Percentiles rank a stretch among this genome's conserved stretches.
Conservation (phyloP, 2,888 invertebrate genomes). For the Subacronicta megacephala region DNA sequence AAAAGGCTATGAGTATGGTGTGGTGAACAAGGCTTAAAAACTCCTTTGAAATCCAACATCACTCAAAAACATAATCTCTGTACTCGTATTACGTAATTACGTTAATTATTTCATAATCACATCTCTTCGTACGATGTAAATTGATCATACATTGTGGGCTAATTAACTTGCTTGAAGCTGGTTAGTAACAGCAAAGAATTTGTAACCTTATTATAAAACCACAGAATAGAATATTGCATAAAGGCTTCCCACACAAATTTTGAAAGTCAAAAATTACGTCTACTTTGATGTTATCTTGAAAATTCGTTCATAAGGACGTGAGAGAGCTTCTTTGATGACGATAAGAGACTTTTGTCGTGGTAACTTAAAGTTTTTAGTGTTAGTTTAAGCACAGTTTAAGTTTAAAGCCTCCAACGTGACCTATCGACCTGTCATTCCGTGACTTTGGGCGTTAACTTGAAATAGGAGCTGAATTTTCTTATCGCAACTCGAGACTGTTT, state of each 20-base stretch:
- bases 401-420: slow-evolving; percentile 16
- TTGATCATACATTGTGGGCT: slow-evolving; percentile 53
- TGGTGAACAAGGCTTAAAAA: neutral
- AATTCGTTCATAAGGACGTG: slow-evolving; percentile 28
- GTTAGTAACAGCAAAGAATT: slow-evolving; percentile 2
- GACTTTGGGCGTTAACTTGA: slow-evolving; percentile 4
- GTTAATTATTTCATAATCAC: slow-evolving; percentile 53
- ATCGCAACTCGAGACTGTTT: too few relatives aligned
- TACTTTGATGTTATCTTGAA: slow-evolving; percentile 40
- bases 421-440: slow-evolving; percentile 10
- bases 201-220: neutral
- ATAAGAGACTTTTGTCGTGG: slow-evolving; percentile 41
- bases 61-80: slow-evolving; percentile 30
- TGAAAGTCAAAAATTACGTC: slow-evolving; percentile 34
- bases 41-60: slow-evolving; percentile 5
- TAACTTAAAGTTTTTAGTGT: slow-evolving; percentile 24
- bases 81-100: slow-evolving; percentile 34
- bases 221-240: slow-evolving; percentile 9
- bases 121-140: slow-evolving; percentile 39
- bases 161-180: slow-evolving; percentile 44
- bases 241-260: neutral
- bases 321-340: slow-evolving; percentile 22
- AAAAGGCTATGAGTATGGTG: too few relatives aligned
- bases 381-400: slow-evolving; percentile 11
- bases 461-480: neutral